phyloP scores from a whole-genome alignment of 2,113 vertebrate genomes.

The Pteronura brasiliensis region DNA sequence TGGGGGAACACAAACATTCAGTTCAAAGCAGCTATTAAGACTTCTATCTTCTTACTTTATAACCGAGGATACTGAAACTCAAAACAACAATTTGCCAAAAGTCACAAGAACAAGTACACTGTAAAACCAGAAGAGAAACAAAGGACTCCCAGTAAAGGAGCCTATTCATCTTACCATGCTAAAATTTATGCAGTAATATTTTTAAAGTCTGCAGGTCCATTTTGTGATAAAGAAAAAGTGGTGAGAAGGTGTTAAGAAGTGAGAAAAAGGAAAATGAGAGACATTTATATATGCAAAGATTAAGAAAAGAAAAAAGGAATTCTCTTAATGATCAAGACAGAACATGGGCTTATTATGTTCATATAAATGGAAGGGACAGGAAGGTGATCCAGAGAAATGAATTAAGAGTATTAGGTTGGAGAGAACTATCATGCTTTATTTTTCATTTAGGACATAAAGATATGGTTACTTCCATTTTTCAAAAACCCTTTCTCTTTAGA shows the following conservation, averaged over 20 bases:
- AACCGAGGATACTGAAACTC: neutral
- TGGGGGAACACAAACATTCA: neutral
- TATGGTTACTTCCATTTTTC: neutral
- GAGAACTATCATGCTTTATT: neutral
- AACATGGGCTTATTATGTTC: neutral
- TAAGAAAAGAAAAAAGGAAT: slow-evolving; percentile 12
- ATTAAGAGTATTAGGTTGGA: neutral
- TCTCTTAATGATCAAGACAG: neutral
- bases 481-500: neutral
- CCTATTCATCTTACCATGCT: neutral
- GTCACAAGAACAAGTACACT: neutral
- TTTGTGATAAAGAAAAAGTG: neutral
- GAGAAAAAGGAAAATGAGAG: neutral
- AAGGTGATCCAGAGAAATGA: neutral
- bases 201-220: neutral
- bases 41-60: neutral
- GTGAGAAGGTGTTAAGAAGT: neutral
- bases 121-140: neutral
- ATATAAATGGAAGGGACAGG: neutral
- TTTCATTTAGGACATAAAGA: neutral
- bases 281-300: neutral
- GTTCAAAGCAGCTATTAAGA: neutral
- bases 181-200: neutral
- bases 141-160: neutral
- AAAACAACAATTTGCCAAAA: neutral